phyloP scores from a whole-genome alignment of 2,888 invertebrate species.

The Steinernema scapterisci region DNA sequence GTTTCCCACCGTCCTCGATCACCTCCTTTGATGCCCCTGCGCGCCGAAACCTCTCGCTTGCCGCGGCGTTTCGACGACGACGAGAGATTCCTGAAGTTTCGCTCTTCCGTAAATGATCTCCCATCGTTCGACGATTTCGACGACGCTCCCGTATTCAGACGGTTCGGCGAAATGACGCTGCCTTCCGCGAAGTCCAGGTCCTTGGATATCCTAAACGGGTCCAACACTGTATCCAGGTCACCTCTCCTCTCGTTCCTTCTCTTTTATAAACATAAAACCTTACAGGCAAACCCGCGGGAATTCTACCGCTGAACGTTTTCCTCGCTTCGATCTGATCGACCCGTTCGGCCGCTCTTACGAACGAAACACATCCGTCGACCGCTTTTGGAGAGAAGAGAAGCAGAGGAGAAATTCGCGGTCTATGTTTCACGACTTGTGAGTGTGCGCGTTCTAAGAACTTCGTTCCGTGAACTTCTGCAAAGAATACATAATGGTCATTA shows the following conservation, averaged over 20 bases:
- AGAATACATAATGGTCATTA: too few relatives aligned
- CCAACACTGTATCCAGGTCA: constrained; percentile 35
- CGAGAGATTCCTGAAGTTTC: neutral
- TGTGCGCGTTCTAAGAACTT: too few relatives aligned
- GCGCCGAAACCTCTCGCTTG: constrained; percentile 35
- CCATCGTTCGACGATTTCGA: neutral
- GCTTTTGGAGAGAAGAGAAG: constrained; percentile 50
- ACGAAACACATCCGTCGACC: constrained; percentile 51
- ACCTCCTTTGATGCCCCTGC: constrained; percentile 37
- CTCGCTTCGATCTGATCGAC: constrained; percentile 46
- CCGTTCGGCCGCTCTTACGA: constrained; percentile 58
- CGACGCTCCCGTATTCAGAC: neutral
- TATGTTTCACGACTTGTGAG: neutral
- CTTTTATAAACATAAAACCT: constrained; percentile 19
- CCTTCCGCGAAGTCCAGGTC: constrained; percentile 45
- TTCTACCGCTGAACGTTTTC: constrained; percentile 43
- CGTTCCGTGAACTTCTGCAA: too few relatives aligned
- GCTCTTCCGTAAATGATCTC: constrained; percentile 27
- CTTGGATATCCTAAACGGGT: constrained; percentile 44
- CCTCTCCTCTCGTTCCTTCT: neutral
- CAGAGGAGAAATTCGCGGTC: neutral
- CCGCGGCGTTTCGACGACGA: constrained; percentile 45
- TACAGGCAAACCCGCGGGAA: constrained; percentile 43
- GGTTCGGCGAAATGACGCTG: constrained; percentile 26
- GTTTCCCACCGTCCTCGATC: constrained; percentile 64